These are phyloP conservation scores for Zaprionus capensis DNA, from an alignment of 1,140 invertebrate species.

Conservation along the genomic window DNA sequence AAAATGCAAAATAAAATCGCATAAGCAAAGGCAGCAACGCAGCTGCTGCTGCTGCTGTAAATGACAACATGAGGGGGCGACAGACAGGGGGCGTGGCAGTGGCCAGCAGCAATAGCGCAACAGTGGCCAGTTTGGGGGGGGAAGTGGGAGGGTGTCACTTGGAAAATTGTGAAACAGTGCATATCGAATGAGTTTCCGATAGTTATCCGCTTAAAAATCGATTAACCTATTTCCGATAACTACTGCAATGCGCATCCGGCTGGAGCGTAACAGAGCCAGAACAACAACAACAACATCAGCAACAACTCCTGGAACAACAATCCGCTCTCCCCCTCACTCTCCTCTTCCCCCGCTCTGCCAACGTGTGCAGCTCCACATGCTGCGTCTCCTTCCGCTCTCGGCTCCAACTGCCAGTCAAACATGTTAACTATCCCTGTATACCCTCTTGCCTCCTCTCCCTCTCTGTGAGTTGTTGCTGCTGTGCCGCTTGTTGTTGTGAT, in stretches of 20 bases:
- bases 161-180: slow-evolving; percentile 70
- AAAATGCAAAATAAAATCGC: slow-evolving; percentile 70
- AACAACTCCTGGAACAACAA: background rate
- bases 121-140: background rate
- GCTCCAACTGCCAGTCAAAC: slow-evolving; percentile 67
- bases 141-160: slow-evolving; percentile 12
- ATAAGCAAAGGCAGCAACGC: slow-evolving; percentile 32
- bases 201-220: slow-evolving; percentile 83
- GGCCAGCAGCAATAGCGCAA: background rate
- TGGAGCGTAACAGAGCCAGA: background rate
- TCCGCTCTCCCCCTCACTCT: background rate
- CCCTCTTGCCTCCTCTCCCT: slow-evolving; percentile 7
- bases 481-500: slow-evolving; percentile 63
- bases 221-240: slow-evolving; percentile 84
- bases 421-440: slow-evolving; percentile 61
- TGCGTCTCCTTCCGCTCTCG: background rate
- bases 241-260: slow-evolving; percentile 80
- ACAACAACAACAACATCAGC: slow-evolving; percentile 15
- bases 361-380: background rate
- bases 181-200: slow-evolving; percentile 83
- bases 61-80: slow-evolving; percentile 50
- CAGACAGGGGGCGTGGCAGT: background rate
- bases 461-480: slow-evolving; percentile 2
- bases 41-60: slow-evolving; percentile 47
- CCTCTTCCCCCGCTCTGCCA: background rate